A percentile compares a stretch with the other conserved stretches of the same genome.
phyloP scores from a whole-genome alignment of 2,888 invertebrate genomes.

The Autographa gamma region DNA sequence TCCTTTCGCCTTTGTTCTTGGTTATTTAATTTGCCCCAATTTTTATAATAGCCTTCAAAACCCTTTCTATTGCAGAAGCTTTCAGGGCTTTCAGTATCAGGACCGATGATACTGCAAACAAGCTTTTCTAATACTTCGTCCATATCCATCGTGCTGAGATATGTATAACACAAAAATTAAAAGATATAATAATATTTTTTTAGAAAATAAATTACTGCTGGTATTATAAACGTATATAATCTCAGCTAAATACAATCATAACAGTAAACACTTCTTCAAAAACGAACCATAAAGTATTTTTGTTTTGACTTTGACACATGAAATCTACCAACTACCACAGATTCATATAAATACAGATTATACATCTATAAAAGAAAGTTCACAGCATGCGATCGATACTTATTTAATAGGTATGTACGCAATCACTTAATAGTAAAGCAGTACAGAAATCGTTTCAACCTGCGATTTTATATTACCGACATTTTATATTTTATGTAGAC shows the following conservation, averaged over 20 bases:
- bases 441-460: too few species aligned
- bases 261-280: slow-evolving; percentile 7
- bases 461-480: too few species aligned
- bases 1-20: slow-evolving; percentile 88
- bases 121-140: slow-evolving; percentile 77
- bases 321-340: neutral
- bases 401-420: too few species aligned
- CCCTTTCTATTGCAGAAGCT: slow-evolving; percentile 55
- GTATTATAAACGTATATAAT: neutral
- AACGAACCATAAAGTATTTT: neutral
- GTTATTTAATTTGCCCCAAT: slow-evolving; percentile 75
- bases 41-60: slow-evolving; percentile 78
- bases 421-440: too few species aligned
- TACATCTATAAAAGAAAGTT: neutral
- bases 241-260: neutral
- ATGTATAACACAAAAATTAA: neutral
- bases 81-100: slow-evolving; percentile 44
- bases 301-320: slow-evolving; percentile 7
- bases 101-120: slow-evolving; percentile 60
- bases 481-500: too few species aligned
- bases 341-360: neutral
- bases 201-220: neutral
- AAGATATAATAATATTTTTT: neutral
- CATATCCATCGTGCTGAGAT: slow-evolving; percentile 61
- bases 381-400: neutral